A percentile compares a stretch with the other conserved stretches of the same genome.
These are phyloP conservation scores for Rhopilema esculentum DNA, from an alignment of 30 jellyfish, hydroid and myxozoan species.

Conservation along the genomic window DNA sequence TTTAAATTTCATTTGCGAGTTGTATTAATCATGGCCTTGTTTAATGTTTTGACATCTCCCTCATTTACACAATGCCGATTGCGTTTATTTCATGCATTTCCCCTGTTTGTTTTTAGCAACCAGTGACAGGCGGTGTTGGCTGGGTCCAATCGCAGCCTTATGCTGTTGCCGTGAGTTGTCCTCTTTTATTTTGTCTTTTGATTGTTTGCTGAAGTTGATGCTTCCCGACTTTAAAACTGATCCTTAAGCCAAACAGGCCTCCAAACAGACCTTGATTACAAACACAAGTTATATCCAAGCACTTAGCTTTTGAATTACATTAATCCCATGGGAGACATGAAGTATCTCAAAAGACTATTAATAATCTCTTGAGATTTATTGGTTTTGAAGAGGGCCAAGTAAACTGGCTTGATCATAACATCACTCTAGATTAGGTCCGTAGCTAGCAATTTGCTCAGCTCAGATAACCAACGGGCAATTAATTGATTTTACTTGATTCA, in stretches of 20 bases:
- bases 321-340: not conserved
- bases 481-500: too few relatives aligned
- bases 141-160: conserved; percentile 91
- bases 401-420: not conserved
- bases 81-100: not conserved
- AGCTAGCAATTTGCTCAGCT: too few relatives aligned
- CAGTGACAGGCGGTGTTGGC: conserved; percentile 80
- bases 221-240: too few relatives aligned
- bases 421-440: too few relatives aligned
- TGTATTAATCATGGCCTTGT: not conserved
- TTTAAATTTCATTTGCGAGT: not conserved
- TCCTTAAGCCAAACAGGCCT: too few relatives aligned
- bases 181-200: conserved; percentile 29
- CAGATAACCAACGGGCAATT: too few relatives aligned
- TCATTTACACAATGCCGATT: too few relatives aligned
- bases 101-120: conserved; percentile 61
- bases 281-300: not conserved
- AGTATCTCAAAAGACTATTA: not conserved
- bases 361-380: not conserved
- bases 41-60: not conserved
- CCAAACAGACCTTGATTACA: not conserved
- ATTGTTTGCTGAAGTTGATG: not conserved
- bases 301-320: not conserved
- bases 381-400: not conserved
- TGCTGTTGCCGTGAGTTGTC: conserved; percentile 92